phyloP scores from a whole-genome alignment of 2,888 invertebrate genomes.

The Griposia aprilina region DNA sequence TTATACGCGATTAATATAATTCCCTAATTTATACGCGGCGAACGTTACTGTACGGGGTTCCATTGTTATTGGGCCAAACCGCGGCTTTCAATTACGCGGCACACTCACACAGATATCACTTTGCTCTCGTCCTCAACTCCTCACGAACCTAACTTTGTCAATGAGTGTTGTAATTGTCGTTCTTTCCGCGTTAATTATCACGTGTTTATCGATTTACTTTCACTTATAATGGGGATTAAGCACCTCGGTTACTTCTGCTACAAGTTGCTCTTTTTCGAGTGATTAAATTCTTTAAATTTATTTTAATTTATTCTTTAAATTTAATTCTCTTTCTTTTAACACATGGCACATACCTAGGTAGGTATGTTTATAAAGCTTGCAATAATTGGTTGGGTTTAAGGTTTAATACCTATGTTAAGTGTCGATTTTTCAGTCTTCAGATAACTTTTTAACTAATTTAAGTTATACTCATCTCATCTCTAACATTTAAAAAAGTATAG shows the following conservation, averaged over 20 bases:
- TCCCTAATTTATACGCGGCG: slow-evolving; percentile 86
- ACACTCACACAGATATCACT: slow-evolving; percentile 74
- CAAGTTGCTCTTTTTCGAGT: background rate
- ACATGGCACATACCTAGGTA: background rate
- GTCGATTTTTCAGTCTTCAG: no score
- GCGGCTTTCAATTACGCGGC: slow-evolving; percentile 83
- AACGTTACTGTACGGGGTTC: slow-evolving; percentile 72
- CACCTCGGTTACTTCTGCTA: slow-evolving; percentile 10
- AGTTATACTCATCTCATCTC: background rate
- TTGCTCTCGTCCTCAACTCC: slow-evolving; percentile 64
- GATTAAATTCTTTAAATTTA: background rate
- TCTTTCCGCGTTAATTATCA: slow-evolving; percentile 66
- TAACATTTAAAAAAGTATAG: background rate
- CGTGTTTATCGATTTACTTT: slow-evolving; percentile 56
- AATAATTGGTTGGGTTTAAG: background rate
- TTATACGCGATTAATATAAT: slow-evolving; percentile 87
- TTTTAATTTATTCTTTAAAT: background rate
- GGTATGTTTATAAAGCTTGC: background rate
- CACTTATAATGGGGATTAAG: background rate
- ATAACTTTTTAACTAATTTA: no score
- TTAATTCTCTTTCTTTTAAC: no score
- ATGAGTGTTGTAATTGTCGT: slow-evolving; percentile 75
- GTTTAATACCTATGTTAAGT: background rate
- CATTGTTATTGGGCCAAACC: slow-evolving; percentile 82
- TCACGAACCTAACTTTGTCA: slow-evolving; percentile 74